Evolutionary conservation across 2,888 invertebrate genomes (phyloP).

Genomic region (Trichacis sp.): DNA sequence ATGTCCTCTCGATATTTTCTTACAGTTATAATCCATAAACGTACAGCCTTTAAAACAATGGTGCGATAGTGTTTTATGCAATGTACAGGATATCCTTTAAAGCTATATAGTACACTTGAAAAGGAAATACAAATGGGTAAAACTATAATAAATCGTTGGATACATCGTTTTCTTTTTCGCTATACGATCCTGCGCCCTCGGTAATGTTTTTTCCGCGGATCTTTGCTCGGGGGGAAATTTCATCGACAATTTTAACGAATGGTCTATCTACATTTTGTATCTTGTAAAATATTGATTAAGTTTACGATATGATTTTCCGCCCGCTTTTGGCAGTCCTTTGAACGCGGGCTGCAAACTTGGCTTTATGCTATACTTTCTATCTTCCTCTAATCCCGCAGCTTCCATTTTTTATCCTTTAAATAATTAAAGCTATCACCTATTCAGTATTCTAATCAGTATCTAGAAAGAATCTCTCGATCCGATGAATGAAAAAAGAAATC

Average conservation of each 20-base stretch:
- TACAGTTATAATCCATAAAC: slow-evolving; percentile 67
- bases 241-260: slow-evolving; percentile 50
- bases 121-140: slow-evolving; percentile 67
- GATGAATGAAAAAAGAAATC: slow-evolving; percentile 59
- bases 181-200: no score
- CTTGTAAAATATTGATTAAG: slow-evolving; percentile 68
- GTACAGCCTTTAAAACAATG: slow-evolving; percentile 67
- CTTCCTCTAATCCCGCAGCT: slow-evolving; percentile 55
- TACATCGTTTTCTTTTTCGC: slow-evolving; percentile 67
- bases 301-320: slow-evolving; percentile 68
- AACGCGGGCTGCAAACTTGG: slow-evolving; percentile 46
- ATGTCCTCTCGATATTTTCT: slow-evolving; percentile 64
- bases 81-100: slow-evolving; percentile 68
- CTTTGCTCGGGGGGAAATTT: slow-evolving; percentile 40
- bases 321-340: slow-evolving; percentile 52
- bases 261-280: slow-evolving; percentile 66
- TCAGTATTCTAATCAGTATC: slow-evolving; percentile 65
- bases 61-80: slow-evolving; percentile 66
- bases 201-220: no score
- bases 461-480: slow-evolving; percentile 65
- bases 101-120: slow-evolving; percentile 67
- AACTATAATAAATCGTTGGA: slow-evolving; percentile 59
- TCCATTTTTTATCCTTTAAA: slow-evolving; percentile 61
- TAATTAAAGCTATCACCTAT: slow-evolving; percentile 68
- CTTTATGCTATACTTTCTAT: slow-evolving; percentile 44